These are phyloP conservation scores for Eleginops maclovinus DNA, from an alignment of 2,113 vertebrate genomes.

Conservation along the genomic window DNA sequence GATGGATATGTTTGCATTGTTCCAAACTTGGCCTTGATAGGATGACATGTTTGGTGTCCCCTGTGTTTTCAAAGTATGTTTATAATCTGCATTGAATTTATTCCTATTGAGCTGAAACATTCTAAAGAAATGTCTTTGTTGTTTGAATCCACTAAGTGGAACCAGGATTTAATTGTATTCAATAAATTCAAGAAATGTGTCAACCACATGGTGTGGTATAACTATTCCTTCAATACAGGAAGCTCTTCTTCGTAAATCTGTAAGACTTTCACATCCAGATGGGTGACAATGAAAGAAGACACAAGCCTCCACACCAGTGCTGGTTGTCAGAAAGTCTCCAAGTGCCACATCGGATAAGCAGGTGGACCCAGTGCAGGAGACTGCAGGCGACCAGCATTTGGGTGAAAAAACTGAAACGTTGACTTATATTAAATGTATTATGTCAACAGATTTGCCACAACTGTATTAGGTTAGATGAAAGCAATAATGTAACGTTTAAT, in stretches of 20 bases:
- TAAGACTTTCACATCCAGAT: background rate
- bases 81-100: slow-evolving; percentile 39
- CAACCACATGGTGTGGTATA: slow-evolving; percentile 49
- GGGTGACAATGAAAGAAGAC: background rate
- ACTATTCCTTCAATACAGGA: slow-evolving; percentile 5
- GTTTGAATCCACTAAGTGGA: slow-evolving; percentile 46
- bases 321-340: background rate
- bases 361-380: no score
- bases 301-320: background rate
- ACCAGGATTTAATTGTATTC: slow-evolving; percentile 42
- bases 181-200: slow-evolving; percentile 57
- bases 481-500: no score
- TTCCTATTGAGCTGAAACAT: slow-evolving; percentile 23
- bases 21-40: background rate
- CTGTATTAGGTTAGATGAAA: no score
- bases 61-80: slow-evolving; percentile 25
- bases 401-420: no score
- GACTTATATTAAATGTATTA: no score
- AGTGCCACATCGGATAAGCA: background rate
- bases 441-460: no score
- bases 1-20: background rate
- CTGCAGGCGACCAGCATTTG: no score
- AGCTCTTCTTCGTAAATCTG: background rate
- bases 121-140: slow-evolving; percentile 22
- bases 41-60: slow-evolving; percentile 9